Conservation (phyloP, 2,113 vertebrate genomes). For the Gobio gobio region DNA sequence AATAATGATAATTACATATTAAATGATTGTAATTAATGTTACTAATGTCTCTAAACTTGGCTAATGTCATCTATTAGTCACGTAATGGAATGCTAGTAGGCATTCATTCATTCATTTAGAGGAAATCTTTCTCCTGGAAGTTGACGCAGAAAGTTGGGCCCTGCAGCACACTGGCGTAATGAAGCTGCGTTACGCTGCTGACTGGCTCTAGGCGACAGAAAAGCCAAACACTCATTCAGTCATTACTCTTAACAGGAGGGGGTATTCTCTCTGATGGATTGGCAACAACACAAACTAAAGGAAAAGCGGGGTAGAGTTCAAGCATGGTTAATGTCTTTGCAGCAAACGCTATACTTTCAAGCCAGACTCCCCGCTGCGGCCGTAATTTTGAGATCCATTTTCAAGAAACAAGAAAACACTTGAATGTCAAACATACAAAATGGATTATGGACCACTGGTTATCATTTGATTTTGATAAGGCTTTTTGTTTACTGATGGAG, state of each 20-base stretch:
- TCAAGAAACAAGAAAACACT: conserved; percentile 48
- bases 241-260: conserved; percentile 48
- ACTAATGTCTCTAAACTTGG: neutral
- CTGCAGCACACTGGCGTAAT: conserved; percentile 6
- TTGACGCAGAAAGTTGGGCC: neutral
- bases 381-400: conserved; percentile 50
- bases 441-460: conserved; percentile 45
- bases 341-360: conserved; percentile 59
- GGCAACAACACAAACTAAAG: conserved; percentile 42
- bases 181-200: neutral
- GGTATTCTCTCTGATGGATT: conserved; percentile 27
- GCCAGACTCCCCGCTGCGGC: conserved; percentile 37
- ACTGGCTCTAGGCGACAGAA: conserved; percentile 25
- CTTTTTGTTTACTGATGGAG: conserved; percentile 45
- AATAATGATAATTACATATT: neutral
- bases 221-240: conserved; percentile 46
- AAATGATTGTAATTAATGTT: neutral
- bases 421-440: conserved; percentile 35
- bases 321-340: conserved; percentile 61
- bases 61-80: conserved; percentile 13
- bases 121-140: conserved; percentile 18
- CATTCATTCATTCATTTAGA: conserved; percentile 7
- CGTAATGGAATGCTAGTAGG: neutral
- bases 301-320: conserved; percentile 49
- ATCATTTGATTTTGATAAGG: conserved; percentile 27